phyloP scores from a whole-genome alignment of 2,113 vertebrate species.

The Gymnocephalus cernua region DNA sequence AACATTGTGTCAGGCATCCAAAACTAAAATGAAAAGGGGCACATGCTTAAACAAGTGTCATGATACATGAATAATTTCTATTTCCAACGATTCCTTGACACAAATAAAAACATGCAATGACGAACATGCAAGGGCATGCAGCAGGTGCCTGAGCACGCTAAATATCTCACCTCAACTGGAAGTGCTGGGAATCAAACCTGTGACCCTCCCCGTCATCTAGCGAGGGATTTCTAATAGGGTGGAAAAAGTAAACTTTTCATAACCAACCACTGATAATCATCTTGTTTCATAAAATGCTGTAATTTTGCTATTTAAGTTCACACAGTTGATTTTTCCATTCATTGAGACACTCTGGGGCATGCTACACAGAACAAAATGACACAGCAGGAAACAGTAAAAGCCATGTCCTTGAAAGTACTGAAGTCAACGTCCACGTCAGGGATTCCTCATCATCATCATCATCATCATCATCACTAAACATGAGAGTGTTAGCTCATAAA shows the following conservation, averaged over 20 bases:
- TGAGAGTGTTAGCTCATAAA: slow-evolving; percentile 3
- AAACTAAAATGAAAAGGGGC: not conserved
- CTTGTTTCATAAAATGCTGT: not conserved
- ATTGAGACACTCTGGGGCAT: slow-evolving; percentile 7
- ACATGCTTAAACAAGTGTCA: not conserved
- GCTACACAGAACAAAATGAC: slow-evolving; percentile 15
- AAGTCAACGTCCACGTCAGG: not conserved
- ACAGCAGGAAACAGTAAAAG: slow-evolving; percentile 24
- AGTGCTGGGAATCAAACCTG: slow-evolving; percentile 85
- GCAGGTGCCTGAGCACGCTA: not conserved
- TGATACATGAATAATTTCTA: not conserved
- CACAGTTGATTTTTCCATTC: not conserved
- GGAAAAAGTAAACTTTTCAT: slow-evolving; percentile 37
- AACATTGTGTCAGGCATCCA: not conserved
- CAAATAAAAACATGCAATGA: not conserved
- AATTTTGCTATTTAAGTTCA: not conserved
- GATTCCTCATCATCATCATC: not conserved
- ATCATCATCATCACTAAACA: not conserved
- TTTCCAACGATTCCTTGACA: not conserved
- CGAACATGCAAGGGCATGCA: slow-evolving; percentile 22
- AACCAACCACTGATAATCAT: not conserved
- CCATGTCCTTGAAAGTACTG: not conserved
- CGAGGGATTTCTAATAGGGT: slow-evolving; percentile 81
- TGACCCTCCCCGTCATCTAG: slow-evolving; percentile 83
- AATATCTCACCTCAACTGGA: slow-evolving; percentile 84